Evolutionary conservation across 2,797 vertebrate species (phyloP).

Genomic region (Paratrypauchen microcephalus): DNA sequence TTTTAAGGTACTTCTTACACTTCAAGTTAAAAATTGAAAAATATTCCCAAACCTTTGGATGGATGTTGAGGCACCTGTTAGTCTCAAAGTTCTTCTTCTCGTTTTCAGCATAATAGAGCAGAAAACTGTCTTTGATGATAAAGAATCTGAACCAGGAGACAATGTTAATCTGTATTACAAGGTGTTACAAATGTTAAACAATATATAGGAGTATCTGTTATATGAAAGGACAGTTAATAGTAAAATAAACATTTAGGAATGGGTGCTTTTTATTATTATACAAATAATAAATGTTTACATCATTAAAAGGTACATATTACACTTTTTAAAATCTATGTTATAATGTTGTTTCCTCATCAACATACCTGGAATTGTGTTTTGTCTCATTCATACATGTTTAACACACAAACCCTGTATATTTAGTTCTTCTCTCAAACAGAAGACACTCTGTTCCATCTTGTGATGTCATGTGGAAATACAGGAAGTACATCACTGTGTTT

Average conservation of each 20-base stretch:
- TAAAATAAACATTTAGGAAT: too few species aligned
- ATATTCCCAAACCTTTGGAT: conserved; percentile 88
- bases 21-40: background rate
- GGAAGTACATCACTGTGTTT: too few species aligned
- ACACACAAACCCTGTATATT: too few species aligned
- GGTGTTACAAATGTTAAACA: background rate
- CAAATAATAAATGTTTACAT: background rate
- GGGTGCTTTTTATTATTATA: background rate
- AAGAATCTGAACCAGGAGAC: conserved; percentile 81
- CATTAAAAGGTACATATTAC: too few species aligned
- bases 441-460: too few species aligned
- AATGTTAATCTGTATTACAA: conserved; percentile 43
- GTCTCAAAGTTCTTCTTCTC: conserved; percentile 93
- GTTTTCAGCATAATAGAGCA: conserved; percentile 94
- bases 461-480: too few species aligned
- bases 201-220: background rate
- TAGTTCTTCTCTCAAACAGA: too few species aligned
- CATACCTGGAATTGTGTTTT: too few species aligned
- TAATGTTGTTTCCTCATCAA: too few species aligned
- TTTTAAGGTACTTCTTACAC: too few species aligned
- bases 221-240: background rate
- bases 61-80: conserved; percentile 94
- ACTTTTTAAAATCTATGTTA: too few species aligned
- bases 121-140: conserved; percentile 97
- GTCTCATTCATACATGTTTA: too few species aligned